Evolutionary conservation across 2,113 vertebrate species (phyloP), one percentile per base, ranked within the genome.

Genomic region (Dipodomys ordii): DNA sequence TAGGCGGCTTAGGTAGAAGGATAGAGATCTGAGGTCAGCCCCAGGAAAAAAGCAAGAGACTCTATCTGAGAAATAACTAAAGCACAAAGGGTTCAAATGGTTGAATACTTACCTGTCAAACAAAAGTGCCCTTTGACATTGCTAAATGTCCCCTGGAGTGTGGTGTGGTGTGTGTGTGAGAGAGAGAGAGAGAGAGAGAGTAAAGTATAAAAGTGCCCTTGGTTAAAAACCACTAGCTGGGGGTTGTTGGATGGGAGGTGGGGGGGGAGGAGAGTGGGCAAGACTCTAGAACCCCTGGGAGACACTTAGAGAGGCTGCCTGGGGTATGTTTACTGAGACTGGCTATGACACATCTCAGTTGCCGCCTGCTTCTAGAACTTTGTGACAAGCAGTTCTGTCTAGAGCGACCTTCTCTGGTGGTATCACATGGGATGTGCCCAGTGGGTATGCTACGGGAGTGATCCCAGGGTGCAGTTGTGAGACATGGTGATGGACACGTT

Each of bases 391-490:
- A 32, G 16, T 80, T 82, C 39, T 68, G 16, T 32, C 20, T 11
- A 32, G 71, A 46, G 88, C 3, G 35, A 10, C 44, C 65, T 90
- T 74, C 74, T 74, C 53, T 23, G 8, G 74, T 10, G 69, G 39
- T 25, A 44, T 7, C 11, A 6, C 27, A 0, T 10, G 23, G 68
- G 16, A 15, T n/a, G 1, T 30, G 53, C 46, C 35, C 44, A 57
- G 53, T 57, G 53, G 53, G 16, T 57, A 16, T 57, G 53, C 53
- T 15, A 57, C 16, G 15, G 12, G 16, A 57, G 53, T 16, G 53
- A 57, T 57, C 53, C 12, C 53, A 57, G 53, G 15, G 53, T 57
- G 13, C 49, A 32, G 62, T 60, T 81, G 49, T 9, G 28, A 44
- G 87, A 49, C 32, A 15, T 78, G 22, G 60, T 19, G 16, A 6